A percentile compares a stretch with the other conserved stretches of the same genome.
These are phyloP conservation scores for Tetheella fluctuosa DNA, from an alignment of 2,888 invertebrate genomes.

Conservation along the genomic window DNA sequence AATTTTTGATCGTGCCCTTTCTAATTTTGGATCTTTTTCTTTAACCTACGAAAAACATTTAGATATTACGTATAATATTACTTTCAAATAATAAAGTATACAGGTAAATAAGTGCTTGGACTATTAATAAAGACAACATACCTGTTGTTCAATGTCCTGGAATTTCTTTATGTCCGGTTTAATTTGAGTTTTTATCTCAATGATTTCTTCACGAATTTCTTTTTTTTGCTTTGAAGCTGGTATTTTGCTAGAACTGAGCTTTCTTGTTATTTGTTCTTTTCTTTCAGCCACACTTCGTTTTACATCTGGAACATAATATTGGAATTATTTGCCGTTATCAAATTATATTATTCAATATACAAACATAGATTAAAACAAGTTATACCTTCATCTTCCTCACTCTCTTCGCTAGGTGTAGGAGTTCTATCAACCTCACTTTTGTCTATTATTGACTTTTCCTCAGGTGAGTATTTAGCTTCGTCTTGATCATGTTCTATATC, in stretches of 20 bases:
- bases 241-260: constrained; percentile 88
- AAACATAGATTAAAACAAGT: constrained; percentile 8
- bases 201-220: constrained; percentile 89
- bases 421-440: constrained; percentile 85
- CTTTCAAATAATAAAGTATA: constrained; percentile 12
- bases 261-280: constrained; percentile 89
- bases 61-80: not conserved
- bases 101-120: constrained; percentile 17
- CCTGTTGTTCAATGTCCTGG: constrained; percentile 80
- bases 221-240: constrained; percentile 89
- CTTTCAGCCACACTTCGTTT: constrained; percentile 90
- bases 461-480: constrained; percentile 91
- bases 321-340: not conserved
- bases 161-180: constrained; percentile 82
- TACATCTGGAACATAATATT: constrained; percentile 57
- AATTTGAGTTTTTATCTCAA: constrained; percentile 88
- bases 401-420: constrained; percentile 80
- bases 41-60: constrained; percentile 51
- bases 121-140: constrained; percentile 40
- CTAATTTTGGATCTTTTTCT: constrained; percentile 71
- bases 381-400: constrained; percentile 81
- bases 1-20: constrained; percentile 69
- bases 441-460: constrained; percentile 89
- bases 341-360: not conserved
- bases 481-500: constrained; percentile 81